phyloP scores from a whole-genome alignment of 2,888 invertebrate species.

The Petrophora chlorosata region DNA sequence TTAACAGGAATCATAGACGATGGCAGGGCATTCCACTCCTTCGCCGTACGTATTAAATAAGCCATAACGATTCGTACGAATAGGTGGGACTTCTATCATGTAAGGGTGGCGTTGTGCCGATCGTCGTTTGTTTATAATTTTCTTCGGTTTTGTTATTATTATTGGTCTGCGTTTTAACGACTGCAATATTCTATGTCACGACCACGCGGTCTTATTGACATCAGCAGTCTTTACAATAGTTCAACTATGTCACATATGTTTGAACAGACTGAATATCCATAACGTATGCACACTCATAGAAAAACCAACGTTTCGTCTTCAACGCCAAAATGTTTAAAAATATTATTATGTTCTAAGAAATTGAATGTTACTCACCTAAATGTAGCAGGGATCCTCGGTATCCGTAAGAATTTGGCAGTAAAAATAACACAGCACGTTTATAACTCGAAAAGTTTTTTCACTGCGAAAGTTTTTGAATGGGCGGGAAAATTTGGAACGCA shows the following conservation, averaged over 20 bases:
- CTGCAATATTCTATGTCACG: too few species aligned
- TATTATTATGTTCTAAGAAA: slow-evolving; percentile 1
- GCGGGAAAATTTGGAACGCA: slow-evolving; percentile 45
- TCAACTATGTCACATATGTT: slow-evolving; percentile 18
- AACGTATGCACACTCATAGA: slow-evolving; percentile 16
- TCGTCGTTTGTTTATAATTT: too few species aligned
- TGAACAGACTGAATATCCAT: slow-evolving; percentile 22
- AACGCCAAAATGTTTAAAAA: slow-evolving; percentile 9
- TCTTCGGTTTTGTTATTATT: too few species aligned
- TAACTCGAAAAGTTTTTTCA: slow-evolving; percentile 34
- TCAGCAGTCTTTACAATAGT: not conserved
- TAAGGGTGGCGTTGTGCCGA: too few species aligned
- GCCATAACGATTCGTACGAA: too few species aligned
- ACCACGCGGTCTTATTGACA: slow-evolving; percentile 7
- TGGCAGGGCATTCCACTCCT: too few species aligned
- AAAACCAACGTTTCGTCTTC: slow-evolving; percentile 9
- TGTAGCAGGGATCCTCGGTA: not conserved
- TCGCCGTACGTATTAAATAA: too few species aligned
- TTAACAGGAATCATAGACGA: too few species aligned
- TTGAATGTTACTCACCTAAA: slow-evolving; percentile 10
- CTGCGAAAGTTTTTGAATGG: slow-evolving; percentile 43
- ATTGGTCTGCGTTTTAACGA: too few species aligned
- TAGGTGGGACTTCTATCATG: too few species aligned
- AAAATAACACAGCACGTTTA: slow-evolving; percentile 47
- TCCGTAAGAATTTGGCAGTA: slow-evolving; percentile 4